Percentiles rank a stretch among this genome's conserved stretches.
Evolutionary conservation across 2,888 invertebrate species (phyloP).

Genomic region (Hirudinaria manillensis): DNA sequence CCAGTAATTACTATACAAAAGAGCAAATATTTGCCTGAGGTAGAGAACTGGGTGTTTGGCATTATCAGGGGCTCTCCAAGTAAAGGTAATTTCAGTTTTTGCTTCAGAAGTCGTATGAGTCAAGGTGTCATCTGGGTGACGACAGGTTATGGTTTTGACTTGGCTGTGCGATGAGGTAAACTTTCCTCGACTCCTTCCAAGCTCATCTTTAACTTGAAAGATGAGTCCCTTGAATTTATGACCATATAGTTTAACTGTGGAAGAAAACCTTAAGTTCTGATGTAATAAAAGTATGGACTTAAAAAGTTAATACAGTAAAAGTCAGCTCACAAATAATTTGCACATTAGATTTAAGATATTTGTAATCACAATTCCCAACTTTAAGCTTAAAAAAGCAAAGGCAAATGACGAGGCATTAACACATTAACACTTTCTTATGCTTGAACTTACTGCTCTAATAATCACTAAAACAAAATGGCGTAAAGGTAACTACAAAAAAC

Average conservation of each 20-base stretch:
- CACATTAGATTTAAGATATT: too few species aligned
- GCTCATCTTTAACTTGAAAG: slow-evolving; percentile 25
- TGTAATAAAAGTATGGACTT: not conserved
- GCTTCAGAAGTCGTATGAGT: slow-evolving; percentile 15
- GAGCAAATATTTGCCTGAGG: slow-evolving; percentile 1
- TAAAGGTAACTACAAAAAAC: too few species aligned
- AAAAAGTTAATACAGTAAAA: too few species aligned
- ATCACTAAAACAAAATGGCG: too few species aligned
- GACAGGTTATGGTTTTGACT: slow-evolving; percentile 9
- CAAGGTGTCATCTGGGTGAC: slow-evolving; percentile 20
- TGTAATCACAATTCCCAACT: too few species aligned
- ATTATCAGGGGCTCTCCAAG: slow-evolving; percentile 25
- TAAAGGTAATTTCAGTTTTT: slow-evolving; percentile 8
- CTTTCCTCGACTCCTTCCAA: slow-evolving; percentile 17
- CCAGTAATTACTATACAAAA: too few species aligned
- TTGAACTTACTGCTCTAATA: too few species aligned
- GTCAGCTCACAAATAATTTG: too few species aligned
- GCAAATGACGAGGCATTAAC: too few species aligned
- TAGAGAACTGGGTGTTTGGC: not conserved
- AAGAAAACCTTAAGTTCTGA: not conserved
- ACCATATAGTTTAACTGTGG: slow-evolving; percentile 14
- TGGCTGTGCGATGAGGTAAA: not conserved
- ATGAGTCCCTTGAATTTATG: slow-evolving; percentile 19
- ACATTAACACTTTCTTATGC: too few species aligned
- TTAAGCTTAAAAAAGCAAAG: too few species aligned